Base-by-base conservation (phyloP, 2,888 invertebrate species). In the Philhelius pedissequus region DNA sequence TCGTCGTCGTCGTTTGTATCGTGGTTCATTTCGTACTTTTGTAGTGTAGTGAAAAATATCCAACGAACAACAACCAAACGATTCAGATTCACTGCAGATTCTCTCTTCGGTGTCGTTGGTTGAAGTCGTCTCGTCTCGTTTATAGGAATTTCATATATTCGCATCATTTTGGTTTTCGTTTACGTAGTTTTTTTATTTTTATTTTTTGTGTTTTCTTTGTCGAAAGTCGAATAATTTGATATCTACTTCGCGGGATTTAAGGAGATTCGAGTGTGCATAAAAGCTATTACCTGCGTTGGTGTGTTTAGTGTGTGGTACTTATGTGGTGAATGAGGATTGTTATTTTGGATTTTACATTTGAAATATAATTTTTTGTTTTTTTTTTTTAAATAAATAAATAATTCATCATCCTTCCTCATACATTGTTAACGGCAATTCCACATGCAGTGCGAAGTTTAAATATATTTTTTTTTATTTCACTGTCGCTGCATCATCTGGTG, bases 291-390 rank as follows among this genome's bases (percentile, higher is more conserved):
- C 20, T 20, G 13, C 5, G 13, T 25, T 48, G 13, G 22, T 13
- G 22, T 48, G 22, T n/a, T n/a, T 7, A 25, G 48, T 35, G 32
- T 54, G 40, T 56, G 40, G 66, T n/a, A n/a, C n/a, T n/a, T n/a
- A n/a, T 68, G 30, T 43, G 54, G 69, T 69, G 30, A 54, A 69
- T 40, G 40, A 30, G n/a, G 18, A 40, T 52, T 43, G 11, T 18
- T 50, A 50, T 68, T 68, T 38, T 27, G 27, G 52, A n/a, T 45
- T 45, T 30, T 62, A 25, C 60, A 60, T 62, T 48, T 45, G 62
- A 62, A 62, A n/a, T n/a, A n/a, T n/a, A n/a, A n/a, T n/a, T n/a
- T n/a, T n/a, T n/a, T n/a, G n/a, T n/a, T 62, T 45, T 9, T 25
- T 60, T 40, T 60, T 60, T 56, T 0, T 9, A 60, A 48, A 48